phyloP scores from a whole-genome alignment of 2,888 invertebrate species.

The Metopia argyrocephala region DNA sequence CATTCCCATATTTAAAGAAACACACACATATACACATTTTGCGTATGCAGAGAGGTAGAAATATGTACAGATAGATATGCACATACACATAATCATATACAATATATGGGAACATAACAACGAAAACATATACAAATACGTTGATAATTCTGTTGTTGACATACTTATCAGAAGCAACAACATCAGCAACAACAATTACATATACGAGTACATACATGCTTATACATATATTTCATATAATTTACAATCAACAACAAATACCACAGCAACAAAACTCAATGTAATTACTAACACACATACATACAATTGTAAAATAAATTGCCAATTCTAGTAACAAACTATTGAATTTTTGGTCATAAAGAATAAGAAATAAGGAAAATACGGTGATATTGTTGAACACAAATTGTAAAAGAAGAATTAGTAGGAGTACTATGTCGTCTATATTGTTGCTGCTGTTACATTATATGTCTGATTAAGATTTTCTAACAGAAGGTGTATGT shows the following conservation, averaged over 20 bases:
- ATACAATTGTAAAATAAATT: no score
- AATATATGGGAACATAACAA: no score
- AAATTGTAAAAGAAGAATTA: not conserved
- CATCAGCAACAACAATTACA: conserved; percentile 4
- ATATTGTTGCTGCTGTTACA: not conserved
- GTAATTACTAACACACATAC: no score
- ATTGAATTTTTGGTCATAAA: conserved; percentile 54
- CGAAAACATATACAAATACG: conserved; percentile 51
- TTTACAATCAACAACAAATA: not conserved
- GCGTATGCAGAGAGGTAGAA: no score
- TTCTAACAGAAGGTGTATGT: conserved; percentile 10
- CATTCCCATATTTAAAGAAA: not conserved
- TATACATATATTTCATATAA: conserved; percentile 15
- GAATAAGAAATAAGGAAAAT: conserved; percentile 7
- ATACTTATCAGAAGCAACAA: conserved; percentile 59
- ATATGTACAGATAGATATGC: not conserved
- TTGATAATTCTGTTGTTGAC: conserved; percentile 61
- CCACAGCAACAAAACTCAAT: not conserved
- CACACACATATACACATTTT: not conserved
- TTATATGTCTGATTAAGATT: conserved; percentile 18
- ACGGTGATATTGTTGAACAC: not conserved
- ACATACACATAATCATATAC: conserved; percentile 19
- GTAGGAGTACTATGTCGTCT: not conserved
- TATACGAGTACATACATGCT: not conserved
- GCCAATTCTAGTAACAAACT: conserved; percentile 36